phyloP scores from a whole-genome alignment of 2,797 vertebrate genomes.

The Chrysocyon brachyurus region DNA sequence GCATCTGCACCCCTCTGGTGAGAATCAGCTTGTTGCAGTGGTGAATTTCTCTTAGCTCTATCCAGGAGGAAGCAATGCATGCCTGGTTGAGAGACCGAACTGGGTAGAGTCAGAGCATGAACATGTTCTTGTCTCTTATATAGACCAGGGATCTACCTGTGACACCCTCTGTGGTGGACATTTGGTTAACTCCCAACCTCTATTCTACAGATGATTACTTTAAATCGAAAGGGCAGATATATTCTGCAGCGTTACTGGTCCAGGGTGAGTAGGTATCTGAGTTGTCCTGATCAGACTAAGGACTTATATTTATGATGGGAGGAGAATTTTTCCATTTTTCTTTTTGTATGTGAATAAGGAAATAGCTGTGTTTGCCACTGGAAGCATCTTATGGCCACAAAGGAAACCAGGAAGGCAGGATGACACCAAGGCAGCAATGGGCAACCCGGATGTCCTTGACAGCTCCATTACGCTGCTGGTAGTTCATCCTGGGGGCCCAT shows the following conservation, averaged over 20 bases:
- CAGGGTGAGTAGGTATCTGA: not conserved
- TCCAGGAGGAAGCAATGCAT: not conserved
- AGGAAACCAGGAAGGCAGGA: not conserved
- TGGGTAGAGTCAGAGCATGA: not conserved
- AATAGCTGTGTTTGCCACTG: not conserved
- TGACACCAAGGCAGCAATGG: not conserved
- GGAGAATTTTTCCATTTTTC: not conserved
- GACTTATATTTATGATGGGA: not conserved
- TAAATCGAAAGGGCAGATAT: not conserved
- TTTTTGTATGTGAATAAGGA: not conserved
- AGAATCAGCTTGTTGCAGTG: not conserved
- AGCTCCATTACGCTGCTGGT: not conserved
- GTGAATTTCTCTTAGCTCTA: slow-evolving; percentile 1
- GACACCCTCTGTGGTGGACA: not conserved
- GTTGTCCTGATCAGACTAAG: not conserved
- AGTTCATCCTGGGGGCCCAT: accelerated
- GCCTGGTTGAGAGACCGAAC: not conserved
- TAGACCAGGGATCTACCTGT: not conserved
- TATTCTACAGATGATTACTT: not conserved
- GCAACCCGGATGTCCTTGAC: not conserved
- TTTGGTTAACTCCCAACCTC: not conserved
- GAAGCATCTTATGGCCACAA: not conserved
- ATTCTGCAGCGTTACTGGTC: not conserved
- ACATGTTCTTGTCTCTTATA: not conserved
- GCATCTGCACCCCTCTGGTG: not conserved